These are phyloP conservation scores for Ceriagrion tenellum DNA, from an alignment of 2,888 invertebrate genomes.

Conservation along the genomic window DNA sequence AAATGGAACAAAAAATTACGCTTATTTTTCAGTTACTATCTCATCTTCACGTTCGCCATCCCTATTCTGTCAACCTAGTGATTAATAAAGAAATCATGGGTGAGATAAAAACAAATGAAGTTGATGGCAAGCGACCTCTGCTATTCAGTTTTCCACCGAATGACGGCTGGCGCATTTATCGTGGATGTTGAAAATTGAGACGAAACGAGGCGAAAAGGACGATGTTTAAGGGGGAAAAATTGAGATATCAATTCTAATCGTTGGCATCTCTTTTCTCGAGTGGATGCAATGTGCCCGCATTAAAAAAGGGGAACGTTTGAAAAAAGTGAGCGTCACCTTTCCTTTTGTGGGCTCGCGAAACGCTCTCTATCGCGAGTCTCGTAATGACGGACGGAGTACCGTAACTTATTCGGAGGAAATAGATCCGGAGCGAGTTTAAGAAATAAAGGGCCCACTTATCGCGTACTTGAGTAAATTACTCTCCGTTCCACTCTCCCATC, in stretches of 20 bases:
- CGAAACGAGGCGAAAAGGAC: neutral
- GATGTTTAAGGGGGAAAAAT: neutral
- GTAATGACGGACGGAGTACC: neutral
- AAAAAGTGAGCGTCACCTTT: neutral
- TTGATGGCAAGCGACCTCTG: too few species aligned
- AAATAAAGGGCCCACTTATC: neutral
- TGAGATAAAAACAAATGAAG: too few species aligned
- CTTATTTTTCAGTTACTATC: too few species aligned
- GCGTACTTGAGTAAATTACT: neutral
- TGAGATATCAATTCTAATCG: constrained; percentile 6
- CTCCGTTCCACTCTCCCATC: neutral
- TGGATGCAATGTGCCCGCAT: neutral
- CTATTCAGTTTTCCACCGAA: too few species aligned
- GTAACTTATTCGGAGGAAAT: neutral
- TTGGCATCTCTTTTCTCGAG: neutral
- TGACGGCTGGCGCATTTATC: too few species aligned
- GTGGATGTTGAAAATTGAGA: neutral
- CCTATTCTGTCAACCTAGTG: too few species aligned
- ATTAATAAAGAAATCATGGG: too few species aligned
- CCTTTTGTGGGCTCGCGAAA: neutral
- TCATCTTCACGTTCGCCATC: too few species aligned
- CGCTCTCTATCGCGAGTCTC: neutral
- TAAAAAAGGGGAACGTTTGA: neutral
- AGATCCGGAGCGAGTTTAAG: neutral
- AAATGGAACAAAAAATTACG: too few species aligned